These are phyloP conservation scores for Astyanax mexicanus DNA, from an alignment of 2,797 vertebrate genomes.

Conservation along the genomic window DNA sequence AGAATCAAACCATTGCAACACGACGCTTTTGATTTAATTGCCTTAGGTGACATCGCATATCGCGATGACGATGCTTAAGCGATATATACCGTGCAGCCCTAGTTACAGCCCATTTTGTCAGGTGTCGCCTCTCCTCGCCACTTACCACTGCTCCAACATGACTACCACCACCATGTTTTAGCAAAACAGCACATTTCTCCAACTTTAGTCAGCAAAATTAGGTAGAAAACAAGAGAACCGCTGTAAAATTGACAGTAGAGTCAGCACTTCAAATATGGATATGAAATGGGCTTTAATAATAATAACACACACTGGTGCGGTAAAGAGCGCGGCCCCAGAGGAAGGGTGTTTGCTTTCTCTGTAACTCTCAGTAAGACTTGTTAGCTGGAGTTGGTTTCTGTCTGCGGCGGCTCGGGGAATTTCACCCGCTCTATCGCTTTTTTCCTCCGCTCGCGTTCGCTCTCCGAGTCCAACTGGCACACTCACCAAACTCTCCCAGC, in stretches of 20 bases:
- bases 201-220: too few relatives aligned
- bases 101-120: too few relatives aligned
- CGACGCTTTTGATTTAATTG: too few relatives aligned
- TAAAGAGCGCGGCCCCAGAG: background rate
- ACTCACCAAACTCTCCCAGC: slow-evolving; percentile 46
- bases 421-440: slow-evolving; percentile 68
- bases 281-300: background rate
- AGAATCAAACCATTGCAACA: too few relatives aligned
- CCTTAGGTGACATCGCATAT: too few relatives aligned
- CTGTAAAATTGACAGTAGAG: background rate
- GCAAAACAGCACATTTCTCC: too few relatives aligned
- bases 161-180: background rate
- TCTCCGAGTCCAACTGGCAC: background rate
- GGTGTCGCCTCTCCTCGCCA: too few relatives aligned
- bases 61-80: too few relatives aligned
- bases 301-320: background rate
- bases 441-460: slow-evolving; percentile 59
- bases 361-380: background rate
- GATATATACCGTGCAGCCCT: too few relatives aligned
- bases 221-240: too few relatives aligned
- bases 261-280: slow-evolving; percentile 1
- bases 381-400: slow-evolving; percentile 9
- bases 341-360: background rate
- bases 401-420: slow-evolving; percentile 12
- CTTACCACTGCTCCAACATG: too few relatives aligned